Evolutionary conservation across 1,140 invertebrate species (phyloP).

Genomic region (Teleogryllus occipitalis): DNA sequence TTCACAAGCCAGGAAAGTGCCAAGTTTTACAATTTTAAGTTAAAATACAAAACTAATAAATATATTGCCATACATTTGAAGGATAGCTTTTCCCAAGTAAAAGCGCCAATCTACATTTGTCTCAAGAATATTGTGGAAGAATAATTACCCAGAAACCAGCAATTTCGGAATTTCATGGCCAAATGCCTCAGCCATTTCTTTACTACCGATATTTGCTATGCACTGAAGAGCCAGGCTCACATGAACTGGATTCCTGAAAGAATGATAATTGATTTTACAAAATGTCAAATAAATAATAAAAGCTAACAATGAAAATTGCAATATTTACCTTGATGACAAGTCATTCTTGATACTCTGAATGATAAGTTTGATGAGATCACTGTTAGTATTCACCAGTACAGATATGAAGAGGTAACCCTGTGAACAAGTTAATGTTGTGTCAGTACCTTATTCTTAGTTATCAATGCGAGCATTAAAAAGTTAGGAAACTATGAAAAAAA

Average conservation of each 20-base stretch:
- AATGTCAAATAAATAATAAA: slow-evolving; percentile 7
- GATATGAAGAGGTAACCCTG: slow-evolving; percentile 99
- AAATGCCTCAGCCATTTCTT: slow-evolving; percentile 99
- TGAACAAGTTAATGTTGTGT: slow-evolving; percentile 32
- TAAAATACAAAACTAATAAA: not conserved
- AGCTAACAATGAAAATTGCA: not conserved
- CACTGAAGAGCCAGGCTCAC: slow-evolving; percentile 99
- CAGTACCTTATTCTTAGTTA: not conserved
- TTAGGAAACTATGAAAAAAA: not conserved
- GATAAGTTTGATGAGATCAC: slow-evolving; percentile 97
- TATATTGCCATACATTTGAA: not conserved
- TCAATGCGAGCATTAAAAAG: not conserved
- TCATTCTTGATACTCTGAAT: slow-evolving; percentile 99
- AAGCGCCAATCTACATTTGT: no score
- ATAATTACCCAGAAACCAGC: slow-evolving; percentile 83
- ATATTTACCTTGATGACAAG: slow-evolving; percentile 59
- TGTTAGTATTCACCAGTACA: slow-evolving; percentile 97
- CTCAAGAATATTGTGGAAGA: no score
- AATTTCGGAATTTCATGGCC: slow-evolving; percentile 96
- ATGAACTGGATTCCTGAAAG: slow-evolving; percentile 85
- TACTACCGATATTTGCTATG: slow-evolving; percentile 98
- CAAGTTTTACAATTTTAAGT: no score
- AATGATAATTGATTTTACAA: slow-evolving; percentile 10
- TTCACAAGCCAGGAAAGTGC: no score
- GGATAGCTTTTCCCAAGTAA: no score